A percentile compares a stretch with the other conserved stretches of the same genome.
phyloP scores from a whole-genome alignment of 2,888 invertebrate species.

The Pardosa pseudoannulata region DNA sequence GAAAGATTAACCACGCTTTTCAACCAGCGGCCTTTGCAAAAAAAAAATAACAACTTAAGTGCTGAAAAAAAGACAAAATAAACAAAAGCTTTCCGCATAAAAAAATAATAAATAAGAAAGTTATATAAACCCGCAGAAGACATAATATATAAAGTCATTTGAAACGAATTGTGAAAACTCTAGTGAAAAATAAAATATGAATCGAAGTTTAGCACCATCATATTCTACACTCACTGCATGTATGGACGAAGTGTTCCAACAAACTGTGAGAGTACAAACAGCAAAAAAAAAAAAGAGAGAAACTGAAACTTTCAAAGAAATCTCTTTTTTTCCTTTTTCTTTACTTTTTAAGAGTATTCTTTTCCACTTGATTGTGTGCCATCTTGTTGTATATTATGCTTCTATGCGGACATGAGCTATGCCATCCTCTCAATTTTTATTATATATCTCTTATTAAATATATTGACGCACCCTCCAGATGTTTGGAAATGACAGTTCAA shows the following conservation, averaged over 20 bases:
- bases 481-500: no score
- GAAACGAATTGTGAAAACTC: constrained; percentile 21
- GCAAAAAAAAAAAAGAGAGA: not conserved
- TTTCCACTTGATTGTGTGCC: not conserved
- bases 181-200: constrained; percentile 21
- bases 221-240: constrained; percentile 39
- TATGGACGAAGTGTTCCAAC: not conserved
- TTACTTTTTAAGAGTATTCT: not conserved
- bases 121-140: constrained; percentile 22
- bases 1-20: no score
- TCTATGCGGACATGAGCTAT: no score
- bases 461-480: no score
- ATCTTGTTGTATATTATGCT: not conserved
- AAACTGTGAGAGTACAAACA: constrained; percentile 16
- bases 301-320: not conserved
- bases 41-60: constrained; percentile 60
- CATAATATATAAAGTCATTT: constrained; percentile 6
- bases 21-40: constrained; percentile 27
- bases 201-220: constrained; percentile 42
- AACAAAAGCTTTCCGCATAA: constrained; percentile 31
- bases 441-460: no score
- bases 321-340: not conserved
- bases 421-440: no score
- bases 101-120: no score
- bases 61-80: no score